A percentile compares a stretch with the other conserved stretches of the same genome.
Evolutionary conservation across 2,888 invertebrate species (phyloP).

Genomic region (Lycophotia porphyrea): DNA sequence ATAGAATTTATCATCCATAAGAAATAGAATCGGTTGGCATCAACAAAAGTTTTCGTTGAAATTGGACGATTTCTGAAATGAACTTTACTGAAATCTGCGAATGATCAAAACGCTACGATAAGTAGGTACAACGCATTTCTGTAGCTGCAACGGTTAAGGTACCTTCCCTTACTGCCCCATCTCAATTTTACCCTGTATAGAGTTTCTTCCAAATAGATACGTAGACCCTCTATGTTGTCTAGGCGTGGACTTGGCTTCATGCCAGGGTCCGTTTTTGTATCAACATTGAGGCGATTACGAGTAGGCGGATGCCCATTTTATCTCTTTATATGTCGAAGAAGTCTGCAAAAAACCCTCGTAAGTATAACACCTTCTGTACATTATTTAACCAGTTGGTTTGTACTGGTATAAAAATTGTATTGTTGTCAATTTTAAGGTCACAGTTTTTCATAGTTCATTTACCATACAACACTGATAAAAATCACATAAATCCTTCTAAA

Average conservation of each 20-base stretch:
- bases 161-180: background rate
- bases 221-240: slow-evolving; percentile 19
- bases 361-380: background rate
- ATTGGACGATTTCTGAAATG: background rate
- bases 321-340: background rate
- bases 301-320: slow-evolving; percentile 17
- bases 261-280: slow-evolving; percentile 45
- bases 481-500: background rate
- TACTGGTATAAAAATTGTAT: background rate
- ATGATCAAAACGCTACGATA: no score
- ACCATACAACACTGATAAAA: background rate
- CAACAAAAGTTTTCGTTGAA: background rate
- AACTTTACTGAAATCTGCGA: background rate
- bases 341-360: background rate
- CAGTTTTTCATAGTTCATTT: background rate
- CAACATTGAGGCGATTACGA: slow-evolving; percentile 18
- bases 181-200: background rate
- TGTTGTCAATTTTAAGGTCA: background rate
- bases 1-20: background rate
- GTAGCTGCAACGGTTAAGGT: background rate
- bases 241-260: slow-evolving; percentile 40
- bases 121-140: no score
- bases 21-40: background rate
- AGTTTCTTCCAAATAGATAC: background rate
- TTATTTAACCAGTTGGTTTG: background rate